A percentile compares a stretch with the other conserved stretches of the same genome.
Conservation (phyloP, 2,113 vertebrate species). For the Paedocypris sp. region DNA sequence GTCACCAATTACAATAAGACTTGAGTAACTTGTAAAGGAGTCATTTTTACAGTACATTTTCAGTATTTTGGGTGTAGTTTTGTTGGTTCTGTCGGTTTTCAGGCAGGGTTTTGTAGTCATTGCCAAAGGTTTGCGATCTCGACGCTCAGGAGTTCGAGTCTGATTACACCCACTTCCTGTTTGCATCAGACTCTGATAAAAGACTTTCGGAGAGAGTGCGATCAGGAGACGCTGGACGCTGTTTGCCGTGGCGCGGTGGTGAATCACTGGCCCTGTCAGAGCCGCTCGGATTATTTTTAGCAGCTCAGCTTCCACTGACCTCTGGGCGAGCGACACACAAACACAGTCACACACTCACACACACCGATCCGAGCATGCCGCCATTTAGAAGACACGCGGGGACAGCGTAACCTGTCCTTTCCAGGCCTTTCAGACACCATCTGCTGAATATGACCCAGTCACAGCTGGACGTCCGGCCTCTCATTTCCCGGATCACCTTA, state of each 20-base stretch:
- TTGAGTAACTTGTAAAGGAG: too few relatives aligned
- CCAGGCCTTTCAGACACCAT: slow-evolving; percentile 24
- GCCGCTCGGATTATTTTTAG: slow-evolving; percentile 30
- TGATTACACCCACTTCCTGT: background rate
- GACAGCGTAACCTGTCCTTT: slow-evolving; percentile 11
- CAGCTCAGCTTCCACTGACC: slow-evolving; percentile 23
- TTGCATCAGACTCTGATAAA: background rate
- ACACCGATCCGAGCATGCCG: background rate
- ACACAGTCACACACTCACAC: background rate
- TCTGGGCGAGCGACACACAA: slow-evolving; percentile 10
- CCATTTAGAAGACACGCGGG: slow-evolving; percentile 1
- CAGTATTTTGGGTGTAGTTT: too few relatives aligned
- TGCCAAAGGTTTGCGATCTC: too few relatives aligned
- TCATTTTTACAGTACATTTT: too few relatives aligned
- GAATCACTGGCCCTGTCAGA: slow-evolving; percentile 14
- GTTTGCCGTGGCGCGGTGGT: slow-evolving; percentile 2
- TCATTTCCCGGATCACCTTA: slow-evolving; percentile 22
- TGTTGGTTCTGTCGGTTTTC: too few relatives aligned
- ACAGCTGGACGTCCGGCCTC: slow-evolving; percentile 12
- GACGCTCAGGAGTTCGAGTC: too few relatives aligned
- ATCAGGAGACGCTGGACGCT: background rate
- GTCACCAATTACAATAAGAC: too few relatives aligned
- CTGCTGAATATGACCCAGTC: slow-evolving; percentile 24
- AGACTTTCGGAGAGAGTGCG: background rate
- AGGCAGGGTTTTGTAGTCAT: too few relatives aligned